Base-by-base conservation (phyloP, 2,888 invertebrate genomes). In the Ypsolopha sequella region DNA sequence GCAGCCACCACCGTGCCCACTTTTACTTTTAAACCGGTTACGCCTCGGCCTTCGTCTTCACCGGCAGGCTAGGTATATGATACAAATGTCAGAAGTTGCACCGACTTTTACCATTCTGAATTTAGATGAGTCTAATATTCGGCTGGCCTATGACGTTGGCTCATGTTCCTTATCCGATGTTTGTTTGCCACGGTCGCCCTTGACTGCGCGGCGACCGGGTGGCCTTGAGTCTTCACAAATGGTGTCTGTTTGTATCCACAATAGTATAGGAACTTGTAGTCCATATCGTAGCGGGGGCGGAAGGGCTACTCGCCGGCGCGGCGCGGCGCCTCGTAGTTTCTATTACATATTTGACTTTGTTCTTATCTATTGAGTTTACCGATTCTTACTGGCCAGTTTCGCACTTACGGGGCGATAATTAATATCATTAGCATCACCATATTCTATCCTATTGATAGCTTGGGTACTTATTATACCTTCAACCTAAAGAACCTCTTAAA, bases 1-100 rank as follows among this genome's bases (percentile, higher is more conserved):
- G 64, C 66, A 47, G 47, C 61, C 66, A 67, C 63, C 65, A 24
- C 24, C 60, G 34, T 65, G 71, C 65, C 72, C 71, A 81, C 84
- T 84, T 82, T 86, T 81, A 82, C 85, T 85, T 81, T 80, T 76
- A 71, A 80, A 84, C 81, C 76, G 80, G 84, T 81, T 70, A 55
- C 58, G 53, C 52, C 56, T 63, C 71, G 74, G 79, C 78, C 81
- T 80, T 75, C 70, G 69, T 65, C 66, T 34, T 58, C 60, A 64
- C 64, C 62, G 58, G 58, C 52, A 54, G 55, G 24, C 24, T 24
- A 24, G 24, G 54, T 64, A 64, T 64, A 64, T 65, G 63, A 60
- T 61, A 64, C 59, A 63, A 60, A 57, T 60, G 60, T 49, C 49
- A 49, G 36, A 39, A 48, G 48, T 34, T 33, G 34, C 9, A 6